Conservation (phyloP, 2,888 invertebrate species). For the Harpalus rufipes region DNA sequence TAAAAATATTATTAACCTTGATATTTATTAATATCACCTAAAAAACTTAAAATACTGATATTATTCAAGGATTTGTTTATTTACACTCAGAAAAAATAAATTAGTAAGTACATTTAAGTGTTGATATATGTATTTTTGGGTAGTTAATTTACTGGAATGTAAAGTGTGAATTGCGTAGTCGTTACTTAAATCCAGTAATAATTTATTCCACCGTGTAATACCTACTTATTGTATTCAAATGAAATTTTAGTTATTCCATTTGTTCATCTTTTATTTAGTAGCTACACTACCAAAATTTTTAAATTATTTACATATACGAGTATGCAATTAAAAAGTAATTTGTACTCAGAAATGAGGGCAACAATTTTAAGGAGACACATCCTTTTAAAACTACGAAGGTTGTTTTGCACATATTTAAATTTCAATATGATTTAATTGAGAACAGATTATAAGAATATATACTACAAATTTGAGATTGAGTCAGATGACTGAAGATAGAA, state of each 20-base stretch:
- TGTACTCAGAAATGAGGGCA: no score
- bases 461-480: no score
- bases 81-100: not conserved
- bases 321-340: no score
- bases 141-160: not conserved
- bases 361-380: no score
- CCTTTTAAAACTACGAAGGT: no score
- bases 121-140: not conserved
- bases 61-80: not conserved
- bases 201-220: slow-evolving; percentile 48
- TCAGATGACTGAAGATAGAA: no score
- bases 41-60: not conserved
- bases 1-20: not conserved
- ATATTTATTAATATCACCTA: not conserved
- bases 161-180: slow-evolving; percentile 26
- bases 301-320: no score
- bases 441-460: no score
- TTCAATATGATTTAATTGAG: no score
- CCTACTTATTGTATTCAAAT: slow-evolving; percentile 46
- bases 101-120: no score
- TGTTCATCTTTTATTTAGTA: slow-evolving; percentile 26
- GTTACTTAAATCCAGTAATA: slow-evolving; percentile 45
- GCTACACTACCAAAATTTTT: no score
- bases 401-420: no score
- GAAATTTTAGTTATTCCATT: slow-evolving; percentile 10